Conservation (phyloP, 2,888 invertebrate species). For the Halictus ligatus region DNA sequence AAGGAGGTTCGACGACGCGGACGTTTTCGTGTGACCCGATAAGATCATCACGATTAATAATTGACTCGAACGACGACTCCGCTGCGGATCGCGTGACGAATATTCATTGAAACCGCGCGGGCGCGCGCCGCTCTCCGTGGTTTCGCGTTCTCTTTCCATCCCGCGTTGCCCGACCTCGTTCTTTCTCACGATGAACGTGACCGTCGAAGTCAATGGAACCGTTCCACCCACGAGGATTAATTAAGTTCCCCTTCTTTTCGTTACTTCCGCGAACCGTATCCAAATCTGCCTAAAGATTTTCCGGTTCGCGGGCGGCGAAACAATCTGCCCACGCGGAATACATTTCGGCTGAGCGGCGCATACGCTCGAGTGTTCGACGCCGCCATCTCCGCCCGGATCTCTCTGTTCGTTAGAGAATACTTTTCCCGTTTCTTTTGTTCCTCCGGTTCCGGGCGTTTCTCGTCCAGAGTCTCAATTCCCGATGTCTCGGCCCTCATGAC, state of each 20-base stretch:
- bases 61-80: not conserved
- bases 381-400: not conserved
- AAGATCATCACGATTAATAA: constrained; percentile 15
- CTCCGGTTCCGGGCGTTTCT: not conserved
- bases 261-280: not conserved
- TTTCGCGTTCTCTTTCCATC: constrained; percentile 23
- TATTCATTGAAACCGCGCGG: constrained; percentile 19
- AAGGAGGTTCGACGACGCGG: not conserved
- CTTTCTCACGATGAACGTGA: not conserved
- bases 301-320: not conserved
- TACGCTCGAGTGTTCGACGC: not conserved
- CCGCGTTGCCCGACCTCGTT: not conserved
- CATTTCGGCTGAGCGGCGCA: not conserved
- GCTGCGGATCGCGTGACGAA: constrained; percentile 24
- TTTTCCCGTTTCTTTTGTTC: constrained; percentile 6
- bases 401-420: constrained; percentile 17
- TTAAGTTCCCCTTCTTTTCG: constrained; percentile 2
- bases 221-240: constrained; percentile 35
- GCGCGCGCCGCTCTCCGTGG: not conserved
- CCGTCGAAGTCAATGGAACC: constrained; percentile 22
- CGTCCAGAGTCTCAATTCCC: constrained; percentile 26
- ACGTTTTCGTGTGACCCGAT: not conserved
- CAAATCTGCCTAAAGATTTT: constrained; percentile 11
- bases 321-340: constrained; percentile 22
- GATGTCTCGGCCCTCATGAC: constrained; percentile 37